Evolutionary conservation across 2,113 vertebrate genomes (phyloP).

Genomic region (cattle (Bos taurus)): DNA sequence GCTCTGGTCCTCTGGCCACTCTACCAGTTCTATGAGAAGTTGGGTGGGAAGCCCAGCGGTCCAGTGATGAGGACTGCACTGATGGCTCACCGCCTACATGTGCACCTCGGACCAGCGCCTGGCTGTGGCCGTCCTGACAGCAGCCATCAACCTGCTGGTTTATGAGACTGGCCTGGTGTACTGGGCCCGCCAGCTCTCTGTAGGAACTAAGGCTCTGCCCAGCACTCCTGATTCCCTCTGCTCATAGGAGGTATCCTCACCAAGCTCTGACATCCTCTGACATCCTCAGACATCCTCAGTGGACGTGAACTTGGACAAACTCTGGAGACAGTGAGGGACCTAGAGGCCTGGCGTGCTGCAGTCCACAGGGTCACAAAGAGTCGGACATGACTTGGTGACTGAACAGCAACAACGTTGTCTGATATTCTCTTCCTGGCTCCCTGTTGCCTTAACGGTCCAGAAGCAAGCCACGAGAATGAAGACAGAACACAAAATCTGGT

Average conservation of each 20-base stretch:
- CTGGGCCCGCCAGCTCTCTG: background rate
- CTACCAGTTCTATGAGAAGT: background rate
- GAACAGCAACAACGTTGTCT: background rate
- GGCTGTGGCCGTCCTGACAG: background rate
- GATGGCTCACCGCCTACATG: background rate
- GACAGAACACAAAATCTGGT: background rate
- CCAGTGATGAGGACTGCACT: background rate
- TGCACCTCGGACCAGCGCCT: background rate
- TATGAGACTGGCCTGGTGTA: background rate
- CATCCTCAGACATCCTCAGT: background rate
- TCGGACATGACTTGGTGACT: background rate
- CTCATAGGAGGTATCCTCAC: background rate
- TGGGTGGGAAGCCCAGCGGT: background rate
- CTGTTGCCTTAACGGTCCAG: background rate
- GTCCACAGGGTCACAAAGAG: background rate
- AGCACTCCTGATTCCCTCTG: background rate
- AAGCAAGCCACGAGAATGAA: rapidly evolving
- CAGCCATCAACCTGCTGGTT: background rate
- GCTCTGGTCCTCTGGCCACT: background rate
- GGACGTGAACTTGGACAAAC: background rate
- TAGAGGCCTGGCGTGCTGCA: background rate
- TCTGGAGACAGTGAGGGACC: background rate
- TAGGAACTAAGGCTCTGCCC: background rate
- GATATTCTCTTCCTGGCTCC: background rate
- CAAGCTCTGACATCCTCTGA: background rate